Base-by-base conservation (phyloP, 2,888 invertebrate genomes). In the Euplagia quadripunctaria region DNA sequence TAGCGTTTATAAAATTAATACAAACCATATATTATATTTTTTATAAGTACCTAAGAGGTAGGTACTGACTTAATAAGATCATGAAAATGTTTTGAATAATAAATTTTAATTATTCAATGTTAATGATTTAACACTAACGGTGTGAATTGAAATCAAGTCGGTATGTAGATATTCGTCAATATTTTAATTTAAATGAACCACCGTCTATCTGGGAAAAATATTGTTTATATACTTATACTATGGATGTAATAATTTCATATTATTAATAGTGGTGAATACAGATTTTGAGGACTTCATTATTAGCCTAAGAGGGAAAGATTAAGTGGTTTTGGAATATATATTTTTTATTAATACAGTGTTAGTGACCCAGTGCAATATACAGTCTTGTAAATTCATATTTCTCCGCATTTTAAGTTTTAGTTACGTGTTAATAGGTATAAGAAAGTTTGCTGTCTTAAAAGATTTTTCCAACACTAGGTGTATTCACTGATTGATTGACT, bases 11-110 rank as follows among this genome's bases (percentile, higher is more conserved):
- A 63, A 31, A 61, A 61, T 41, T 46, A 69, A 66, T 61, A 55
- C 55, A 58, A 14, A 61, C 31, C 31, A 31, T 61, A 61, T 31
- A 61, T 61, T 31, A 61, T 61, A 61, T 61, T 61, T 61, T 61
- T 31, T 61, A 31, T 14, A 14, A 31, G 31, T 14, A 20, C n/a
- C n/a, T n/a, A 58, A 2, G 1, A 46, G 9, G 43, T 46, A 46
- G 43, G 6, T 14, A 31, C 31, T 31, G 31, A 20, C 55, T 68
- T 70, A 71, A 70, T 71, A 64, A 68, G 70, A 65, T 64, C 61
- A 71, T 83, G 74, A 77, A 83, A 72, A 14, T 41, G 43, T 75
- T 77, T 20, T 73, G n/a, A 67, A 71, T 66, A 55, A 72, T 46
- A 73, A 31, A 70, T 70, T 72, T 61, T 49, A 76, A 75, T 71